Evolutionary conservation across 2,113 vertebrate species (phyloP), one percentile per base, ranked within the genome.

Genomic region (Cheirogaleus medius): DNA sequence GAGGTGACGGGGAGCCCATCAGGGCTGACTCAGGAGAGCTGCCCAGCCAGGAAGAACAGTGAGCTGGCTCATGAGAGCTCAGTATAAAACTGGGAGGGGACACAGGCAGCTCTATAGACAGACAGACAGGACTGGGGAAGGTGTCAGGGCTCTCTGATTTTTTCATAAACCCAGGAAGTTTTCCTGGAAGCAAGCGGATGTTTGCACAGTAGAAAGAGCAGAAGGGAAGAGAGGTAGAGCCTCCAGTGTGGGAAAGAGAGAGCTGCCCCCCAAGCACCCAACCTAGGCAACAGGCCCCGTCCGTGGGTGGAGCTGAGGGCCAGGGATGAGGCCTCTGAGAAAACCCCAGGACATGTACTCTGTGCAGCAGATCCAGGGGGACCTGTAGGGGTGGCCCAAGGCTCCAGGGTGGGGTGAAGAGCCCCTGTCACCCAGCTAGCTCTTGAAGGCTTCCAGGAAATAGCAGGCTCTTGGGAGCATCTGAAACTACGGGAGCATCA

Each of bases 381-480:
- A 13, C 34, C 58, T 15, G 2, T 3, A 9, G 60, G 29, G 25
- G 23, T 49, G 58, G 25, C 64, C 78, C 69, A 20, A 20, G 10
- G 3, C 32, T 58, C 37, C 44, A 52, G 42, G 63, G 25, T 86
- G 9, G 27, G 27, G 27, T 12, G 60, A 37, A 18, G 32, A 85
- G 74, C 17, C 10, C 80, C 73, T 42, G 52, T 95, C 63, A 66
- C 29, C 25, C 60, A 39, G 49, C 58, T 37, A 83, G 21, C 37
- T 49, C 81, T 71, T 66, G 44, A 74, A 91, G 64, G 2, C 58
- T 87, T 74, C 81, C 66, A 68, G 39, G 23, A 93, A 80, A 52
- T 88, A 73, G 54, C 2, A 23, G 34, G 60, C n/a, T 39, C 49
- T 63, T 54, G 13, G 34, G 80, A 94, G 34, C 64, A 39, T 68